phyloP scores from a whole-genome alignment of 92 coral and sea anemone species.

The Zoanthus sansibaricus region DNA sequence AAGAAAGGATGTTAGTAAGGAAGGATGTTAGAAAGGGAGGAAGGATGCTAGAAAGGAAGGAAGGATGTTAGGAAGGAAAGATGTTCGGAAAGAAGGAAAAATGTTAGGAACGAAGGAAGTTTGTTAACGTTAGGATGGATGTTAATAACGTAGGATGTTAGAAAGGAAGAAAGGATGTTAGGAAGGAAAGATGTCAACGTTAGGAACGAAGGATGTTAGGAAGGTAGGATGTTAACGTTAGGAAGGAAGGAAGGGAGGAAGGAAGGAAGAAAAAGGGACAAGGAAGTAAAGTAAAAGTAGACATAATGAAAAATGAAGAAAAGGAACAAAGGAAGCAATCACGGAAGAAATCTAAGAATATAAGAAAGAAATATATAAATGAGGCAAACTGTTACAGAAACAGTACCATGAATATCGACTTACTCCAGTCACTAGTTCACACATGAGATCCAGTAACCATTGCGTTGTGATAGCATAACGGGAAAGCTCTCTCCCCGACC shows the following conservation, averaged over 20 bases:
- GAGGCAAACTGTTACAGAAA: neutral
- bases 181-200: neutral
- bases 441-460: constrained; percentile 80
- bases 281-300: no score
- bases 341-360: neutral
- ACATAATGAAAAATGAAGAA: no score
- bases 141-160: neutral
- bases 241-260: no score
- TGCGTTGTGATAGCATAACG: constrained; percentile 58
- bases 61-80: neutral
- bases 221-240: no score
- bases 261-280: neutral
- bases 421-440: constrained; percentile 74
- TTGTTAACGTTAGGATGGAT: neutral
- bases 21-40: no score
- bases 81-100: neutral
- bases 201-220: neutral
- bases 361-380: neutral
- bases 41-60: neutral
- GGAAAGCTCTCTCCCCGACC: constrained; percentile 26
- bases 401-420: constrained; percentile 11
- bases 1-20: no score
- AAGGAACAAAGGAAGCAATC: no score
- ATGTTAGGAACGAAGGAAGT: no score
- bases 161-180: neutral